phyloP scores from a whole-genome alignment of 2,888 invertebrate species.

The Trissolcus brochymenae region DNA sequence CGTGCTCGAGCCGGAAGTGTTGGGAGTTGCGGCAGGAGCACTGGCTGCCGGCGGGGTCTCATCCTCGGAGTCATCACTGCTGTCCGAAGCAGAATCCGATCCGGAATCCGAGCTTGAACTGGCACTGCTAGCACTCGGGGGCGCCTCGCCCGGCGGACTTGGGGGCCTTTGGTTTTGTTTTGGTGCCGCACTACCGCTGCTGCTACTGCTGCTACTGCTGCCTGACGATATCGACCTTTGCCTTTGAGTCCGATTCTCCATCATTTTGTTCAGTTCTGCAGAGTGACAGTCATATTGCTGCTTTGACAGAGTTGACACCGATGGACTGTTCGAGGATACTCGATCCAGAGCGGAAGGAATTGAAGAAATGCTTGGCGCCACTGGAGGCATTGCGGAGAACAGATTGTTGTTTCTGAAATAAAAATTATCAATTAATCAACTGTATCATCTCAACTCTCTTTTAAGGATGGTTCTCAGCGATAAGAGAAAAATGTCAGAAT shows the following conservation, averaged over 20 bases:
- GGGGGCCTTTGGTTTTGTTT: constrained; percentile 66
- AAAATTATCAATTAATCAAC: too few relatives aligned
- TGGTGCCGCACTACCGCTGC: constrained; percentile 20
- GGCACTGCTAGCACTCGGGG: constrained; percentile 78
- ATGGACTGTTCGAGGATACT: constrained; percentile 40
- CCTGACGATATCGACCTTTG: constrained; percentile 52
- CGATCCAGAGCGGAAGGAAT: constrained; percentile 30
- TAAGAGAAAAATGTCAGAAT: too few relatives aligned
- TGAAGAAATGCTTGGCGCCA: constrained; percentile 26
- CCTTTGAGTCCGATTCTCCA: constrained; percentile 51
- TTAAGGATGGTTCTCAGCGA: too few relatives aligned
- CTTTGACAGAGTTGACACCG: constrained; percentile 10
- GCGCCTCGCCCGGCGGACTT: constrained; percentile 77
- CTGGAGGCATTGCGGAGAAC: constrained; percentile 36
- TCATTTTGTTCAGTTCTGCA: constrained; percentile 17
- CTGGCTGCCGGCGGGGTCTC: constrained; percentile 64
- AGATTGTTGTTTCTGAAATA: constrained; percentile 13
- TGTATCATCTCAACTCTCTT: too few relatives aligned
- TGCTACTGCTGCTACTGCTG: constrained; percentile 49
- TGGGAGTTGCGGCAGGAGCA: constrained; percentile 24
- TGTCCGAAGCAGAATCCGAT: constrained; percentile 81
- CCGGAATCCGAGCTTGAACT: constrained; percentile 82
- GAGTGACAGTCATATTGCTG: constrained; percentile 15
- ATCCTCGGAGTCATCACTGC: constrained; percentile 79
- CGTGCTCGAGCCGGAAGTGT: constrained; percentile 44